Conservation (phyloP, 1,140 invertebrate genomes). For the Macrotrachela quadricornifera region DNA sequence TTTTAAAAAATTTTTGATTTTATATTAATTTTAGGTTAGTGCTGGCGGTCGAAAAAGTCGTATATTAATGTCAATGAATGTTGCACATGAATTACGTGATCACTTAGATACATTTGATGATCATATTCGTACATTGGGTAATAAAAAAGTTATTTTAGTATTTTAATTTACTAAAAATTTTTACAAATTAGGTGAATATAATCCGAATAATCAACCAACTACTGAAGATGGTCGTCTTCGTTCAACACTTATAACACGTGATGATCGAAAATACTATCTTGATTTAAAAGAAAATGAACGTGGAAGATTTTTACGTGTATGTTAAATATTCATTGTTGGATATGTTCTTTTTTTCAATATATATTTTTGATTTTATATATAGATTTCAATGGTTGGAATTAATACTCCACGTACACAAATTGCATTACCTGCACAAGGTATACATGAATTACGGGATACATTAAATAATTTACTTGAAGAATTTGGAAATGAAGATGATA, state of each 20-base stretch:
- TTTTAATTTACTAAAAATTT: no score
- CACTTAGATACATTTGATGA: slow-evolving; percentile 87
- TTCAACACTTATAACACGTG: slow-evolving; percentile 62
- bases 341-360: no score
- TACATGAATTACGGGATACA: slow-evolving; percentile 91
- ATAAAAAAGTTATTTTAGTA: no score
- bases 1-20: no score
- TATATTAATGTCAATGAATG: slow-evolving; percentile 52
- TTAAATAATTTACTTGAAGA: slow-evolving; percentile 84
- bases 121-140: slow-evolving; percentile 28
- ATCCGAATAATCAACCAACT: no score
- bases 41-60: slow-evolving; percentile 35
- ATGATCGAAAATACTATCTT: slow-evolving; percentile 86
- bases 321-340: no score
- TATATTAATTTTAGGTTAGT: slow-evolving; percentile 15
- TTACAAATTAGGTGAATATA: no score
- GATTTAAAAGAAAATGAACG: slow-evolving; percentile 93
- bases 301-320: slow-evolving; percentile 75
- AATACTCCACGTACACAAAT: slow-evolving; percentile 70
- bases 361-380: no score
- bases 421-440: slow-evolving; percentile 85
- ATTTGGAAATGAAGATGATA: slow-evolving; percentile 65
- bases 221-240: not conserved
- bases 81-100: slow-evolving; percentile 86
- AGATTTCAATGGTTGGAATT: slow-evolving; percentile 16